phyloP scores from a whole-genome alignment of 2,113 vertebrate species.

The Ammodytes marinus region DNA sequence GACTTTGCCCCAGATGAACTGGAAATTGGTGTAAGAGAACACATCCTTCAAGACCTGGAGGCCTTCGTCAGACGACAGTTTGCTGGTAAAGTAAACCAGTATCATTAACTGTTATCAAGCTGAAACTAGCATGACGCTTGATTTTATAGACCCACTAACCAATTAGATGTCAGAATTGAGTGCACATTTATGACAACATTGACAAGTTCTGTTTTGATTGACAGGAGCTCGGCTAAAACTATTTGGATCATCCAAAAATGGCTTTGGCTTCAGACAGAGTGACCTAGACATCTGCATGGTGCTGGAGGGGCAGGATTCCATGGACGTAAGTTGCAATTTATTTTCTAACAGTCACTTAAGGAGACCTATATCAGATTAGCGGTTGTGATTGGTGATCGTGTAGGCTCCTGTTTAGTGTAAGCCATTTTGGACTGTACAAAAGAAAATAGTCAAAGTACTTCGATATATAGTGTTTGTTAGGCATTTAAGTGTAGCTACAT shows the following conservation, averaged over 20 bases:
- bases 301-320: constrained; percentile 89
- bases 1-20: constrained; percentile 90
- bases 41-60: constrained; percentile 92
- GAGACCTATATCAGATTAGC: neutral
- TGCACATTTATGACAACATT: neutral
- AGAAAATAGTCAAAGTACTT: neutral
- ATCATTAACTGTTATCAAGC: neutral
- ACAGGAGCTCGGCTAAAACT: constrained; percentile 91
- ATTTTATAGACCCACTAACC: neutral
- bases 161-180: neutral
- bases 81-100: constrained; percentile 83
- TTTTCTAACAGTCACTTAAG: neutral
- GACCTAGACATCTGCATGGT: constrained; percentile 97
- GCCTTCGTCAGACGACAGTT: constrained; percentile 90
- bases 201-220: neutral
- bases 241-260: constrained; percentile 97
- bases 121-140: neutral
- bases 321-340: constrained; percentile 83
- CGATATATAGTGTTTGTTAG: neutral
- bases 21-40: constrained; percentile 90
- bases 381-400: neutral
- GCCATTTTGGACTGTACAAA: neutral
- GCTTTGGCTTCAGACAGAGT: constrained; percentile 96
- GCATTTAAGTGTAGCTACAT: neutral
- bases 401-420: constrained; percentile 3